Conservation (phyloP, 2,888 invertebrate genomes). For the Adineta ricciae region DNA sequence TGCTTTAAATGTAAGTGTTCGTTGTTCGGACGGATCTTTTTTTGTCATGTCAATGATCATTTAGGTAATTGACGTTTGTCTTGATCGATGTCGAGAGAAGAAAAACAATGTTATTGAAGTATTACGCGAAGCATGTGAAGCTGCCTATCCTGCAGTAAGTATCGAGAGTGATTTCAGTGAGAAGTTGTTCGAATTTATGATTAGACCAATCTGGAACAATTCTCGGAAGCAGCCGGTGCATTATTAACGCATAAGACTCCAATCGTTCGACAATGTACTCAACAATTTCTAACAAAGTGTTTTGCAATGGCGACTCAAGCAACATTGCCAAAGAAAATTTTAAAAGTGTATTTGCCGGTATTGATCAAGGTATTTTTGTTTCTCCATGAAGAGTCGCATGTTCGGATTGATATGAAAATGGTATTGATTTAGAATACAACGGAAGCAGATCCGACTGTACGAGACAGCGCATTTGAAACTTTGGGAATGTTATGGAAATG, state of each 20-base stretch:
- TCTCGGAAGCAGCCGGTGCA: slow-evolving; percentile 67
- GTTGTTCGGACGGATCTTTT: too few species aligned
- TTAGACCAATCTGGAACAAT: slow-evolving; percentile 56
- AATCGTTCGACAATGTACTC: slow-evolving; percentile 52
- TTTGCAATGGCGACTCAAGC: slow-evolving; percentile 68
- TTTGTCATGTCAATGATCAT: neutral
- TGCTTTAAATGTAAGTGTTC: slow-evolving; percentile 51
- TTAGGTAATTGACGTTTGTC: slow-evolving; percentile 54
- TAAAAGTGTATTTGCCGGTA: slow-evolving; percentile 69
- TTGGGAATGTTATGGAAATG: slow-evolving; percentile 84
- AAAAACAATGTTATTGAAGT: slow-evolving; percentile 77
- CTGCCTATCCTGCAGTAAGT: slow-evolving; percentile 60
- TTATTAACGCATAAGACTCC: slow-evolving; percentile 62
- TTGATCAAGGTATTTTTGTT: slow-evolving; percentile 59
- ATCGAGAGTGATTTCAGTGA: too few species aligned
- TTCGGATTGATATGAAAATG: too few species aligned
- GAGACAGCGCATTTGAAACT: slow-evolving; percentile 83
- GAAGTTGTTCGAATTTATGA: too few species aligned
- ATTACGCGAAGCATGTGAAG: slow-evolving; percentile 78
- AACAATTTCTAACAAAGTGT: slow-evolving; percentile 70
- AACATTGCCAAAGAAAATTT: slow-evolving; percentile 72
- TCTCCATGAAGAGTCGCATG: too few species aligned
- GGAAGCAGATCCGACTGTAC: slow-evolving; percentile 69
- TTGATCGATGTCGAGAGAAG: slow-evolving; percentile 96
- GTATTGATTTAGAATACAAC: slow-evolving; percentile 42